Evolutionary conservation across 2,888 invertebrate species (phyloP), one percentile per base, ranked within the genome.

Genomic region (Drosophila borborema): DNA sequence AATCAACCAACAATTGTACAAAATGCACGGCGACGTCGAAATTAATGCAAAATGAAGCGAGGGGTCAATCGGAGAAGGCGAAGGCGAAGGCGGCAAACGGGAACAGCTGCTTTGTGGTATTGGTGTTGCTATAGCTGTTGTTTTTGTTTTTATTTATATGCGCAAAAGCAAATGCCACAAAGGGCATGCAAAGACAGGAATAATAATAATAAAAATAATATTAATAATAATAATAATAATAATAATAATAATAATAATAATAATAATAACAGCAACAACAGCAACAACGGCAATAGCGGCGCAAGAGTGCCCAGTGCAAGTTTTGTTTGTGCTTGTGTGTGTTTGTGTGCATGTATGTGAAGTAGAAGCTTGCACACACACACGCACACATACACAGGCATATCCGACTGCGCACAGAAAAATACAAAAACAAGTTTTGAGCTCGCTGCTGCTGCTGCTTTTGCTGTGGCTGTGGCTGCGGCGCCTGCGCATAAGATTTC

Each of bases 401-500:
- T 63, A 58, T 48, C 55, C 64, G 61, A 74, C 64, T 65, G 43
- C 55, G 64, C 65, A 66, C 61, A 66, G 62, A 60, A 51, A 74
- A 64, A 79, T 55, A 63, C n/a, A 59, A 76, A 80, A 79, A 80
- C 77, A 80, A 72, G 74, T 77, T 80, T 77, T 75, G 49, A 36
- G 41, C 58, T 54, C 41, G 40, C 45, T 45, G 41, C 34, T 51
- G 38, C 34, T 18, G 16, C 1, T 34, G 23, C 9, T n/a, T n/a
- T n/a, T n/a, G n/a, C n/a, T n/a, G n/a, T n/a, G n/a, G 41, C 9
- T n/a, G 41, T 49, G 41, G 69, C 59, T 43, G 75, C 61, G 71
- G 76, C 80, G 75, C 62, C 70, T 73, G 77, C 83, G 83, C 82
- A 88, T 83, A 81, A 85, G 84, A 86, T 86, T 88, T 80, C 69